Evolutionary conservation across 2,888 invertebrate genomes (phyloP).

Genomic region (Desoria tigrina): DNA sequence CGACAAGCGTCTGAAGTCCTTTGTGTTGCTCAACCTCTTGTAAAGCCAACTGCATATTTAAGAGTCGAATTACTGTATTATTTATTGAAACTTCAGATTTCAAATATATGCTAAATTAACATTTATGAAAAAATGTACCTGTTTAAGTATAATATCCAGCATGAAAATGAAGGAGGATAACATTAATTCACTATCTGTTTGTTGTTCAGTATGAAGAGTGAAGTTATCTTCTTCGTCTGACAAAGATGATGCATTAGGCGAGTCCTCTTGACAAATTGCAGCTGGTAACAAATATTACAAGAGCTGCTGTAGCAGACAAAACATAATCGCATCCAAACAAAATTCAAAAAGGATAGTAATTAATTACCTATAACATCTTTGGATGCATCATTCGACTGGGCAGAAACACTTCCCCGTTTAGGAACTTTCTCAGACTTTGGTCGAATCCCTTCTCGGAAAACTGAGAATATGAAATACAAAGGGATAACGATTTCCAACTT

Average conservation of each 20-base stretch:
- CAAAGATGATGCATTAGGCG: conserved; percentile 68
- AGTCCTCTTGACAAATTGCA: conserved; percentile 70
- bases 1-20: conserved; percentile 73
- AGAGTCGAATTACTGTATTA: conserved; percentile 28
- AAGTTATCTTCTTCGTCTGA: conserved; percentile 65
- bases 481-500: conserved; percentile 88
- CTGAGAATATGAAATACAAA: conserved; percentile 78
- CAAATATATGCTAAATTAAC: background rate
- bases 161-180: conserved; percentile 94
- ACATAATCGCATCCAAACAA: background rate
- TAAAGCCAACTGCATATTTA: conserved; percentile 68
- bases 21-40: conserved; percentile 80
- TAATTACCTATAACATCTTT: conserved; percentile 51
- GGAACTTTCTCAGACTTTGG: conserved; percentile 54
- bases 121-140: conserved; percentile 70
- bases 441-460: conserved; percentile 84
- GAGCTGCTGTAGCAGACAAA: background rate
- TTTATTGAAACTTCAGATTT: background rate
- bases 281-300: conserved; percentile 55
- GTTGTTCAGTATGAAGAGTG: conserved; percentile 67
- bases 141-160: conserved; percentile 91
- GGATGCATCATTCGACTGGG: conserved; percentile 43
- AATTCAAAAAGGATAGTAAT: background rate
- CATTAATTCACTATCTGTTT: conserved; percentile 72
- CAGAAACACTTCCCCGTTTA: conserved; percentile 52